phyloP scores from a whole-genome alignment of 2,113 vertebrate genomes.

The Brienomyrus brachyistius region DNA sequence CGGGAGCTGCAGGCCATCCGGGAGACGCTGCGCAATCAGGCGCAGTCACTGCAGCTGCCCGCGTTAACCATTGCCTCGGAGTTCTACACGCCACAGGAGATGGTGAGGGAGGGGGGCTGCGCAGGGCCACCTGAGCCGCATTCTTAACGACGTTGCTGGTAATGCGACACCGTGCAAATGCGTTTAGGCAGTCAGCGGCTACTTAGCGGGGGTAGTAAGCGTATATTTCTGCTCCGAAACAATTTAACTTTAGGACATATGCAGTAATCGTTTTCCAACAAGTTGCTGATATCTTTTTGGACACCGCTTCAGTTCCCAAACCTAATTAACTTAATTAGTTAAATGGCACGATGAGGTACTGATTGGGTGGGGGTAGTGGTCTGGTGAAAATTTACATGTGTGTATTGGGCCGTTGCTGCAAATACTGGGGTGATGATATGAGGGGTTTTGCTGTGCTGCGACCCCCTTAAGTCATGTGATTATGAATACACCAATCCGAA shows the following conservation, averaged over 20 bases:
- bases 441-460: neutral
- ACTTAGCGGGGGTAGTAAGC: neutral
- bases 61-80: conserved; percentile 67
- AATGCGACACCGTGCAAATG: neutral
- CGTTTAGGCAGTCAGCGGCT: neutral
- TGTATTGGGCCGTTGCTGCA: neutral
- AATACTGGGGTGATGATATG: neutral
- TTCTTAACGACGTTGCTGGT: neutral
- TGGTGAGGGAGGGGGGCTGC: conserved; percentile 54
- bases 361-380: neutral
- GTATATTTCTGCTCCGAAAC: neutral
- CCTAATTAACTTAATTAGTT: neutral
- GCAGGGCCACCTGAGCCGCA: neutral
- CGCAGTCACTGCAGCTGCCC: conserved; percentile 68
- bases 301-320: neutral
- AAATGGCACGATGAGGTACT: neutral
- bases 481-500: neutral
- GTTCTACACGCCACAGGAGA: conserved; percentile 77
- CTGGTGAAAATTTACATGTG: neutral
- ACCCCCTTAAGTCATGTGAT: neutral
- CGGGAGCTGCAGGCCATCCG: conserved; percentile 73
- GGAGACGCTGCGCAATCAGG: conserved; percentile 65
- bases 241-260: neutral
- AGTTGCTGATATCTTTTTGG: neutral
- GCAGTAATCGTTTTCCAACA: neutral